Evolutionary conservation across 2,888 invertebrate species (phyloP), one percentile per base, ranked within the genome.

Genomic region (Automeris io): DNA sequence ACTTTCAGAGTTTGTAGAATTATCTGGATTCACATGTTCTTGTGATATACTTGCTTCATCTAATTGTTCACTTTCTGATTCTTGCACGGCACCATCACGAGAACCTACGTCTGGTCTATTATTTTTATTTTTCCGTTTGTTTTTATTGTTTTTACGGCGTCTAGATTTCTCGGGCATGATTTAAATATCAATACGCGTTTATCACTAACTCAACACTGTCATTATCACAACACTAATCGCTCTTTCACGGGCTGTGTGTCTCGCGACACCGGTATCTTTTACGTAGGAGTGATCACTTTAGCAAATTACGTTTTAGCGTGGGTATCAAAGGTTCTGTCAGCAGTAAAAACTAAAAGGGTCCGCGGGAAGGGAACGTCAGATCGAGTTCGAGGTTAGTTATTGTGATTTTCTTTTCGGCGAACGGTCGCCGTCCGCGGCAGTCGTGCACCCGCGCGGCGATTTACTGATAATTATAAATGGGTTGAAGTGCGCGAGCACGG

Each of bases 401-500:
- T 62, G 62, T 64, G 56, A 66, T 67, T 66, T 69, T 62, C 68
- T 76, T 79, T 79, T 79, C 64, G 57, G 73, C 78, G 70, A 75
- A 69, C 76, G 70, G 69, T 67, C 63, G 73, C 74, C 74, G 73
- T 60, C 65, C 66, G 70, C 74, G 74, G 71, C 77, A 75, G 80
- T 80, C 79, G 77, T 79, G 76, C 74, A 75, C 81, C 70, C 77
- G 75, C 70, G 72, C 78, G 65, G 70, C 77, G 82, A 75, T 85
- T 85, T 85, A 85, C 85, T 86, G 83, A 85, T 86, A 85, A 86
- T 86, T 85, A 80, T 83, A 85, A 82, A 83, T 80, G 74, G 70
- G 73, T 79, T 73, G 77, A 81, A 83, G 83, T 86, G 70, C 82
- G 74, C 81, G 72, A 71, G 77, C 77, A 77, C 70, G 70, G 74